Evolutionary conservation across 2,888 invertebrate genomes (phyloP).

Genomic region (Caenorhabditis sp.): DNA sequence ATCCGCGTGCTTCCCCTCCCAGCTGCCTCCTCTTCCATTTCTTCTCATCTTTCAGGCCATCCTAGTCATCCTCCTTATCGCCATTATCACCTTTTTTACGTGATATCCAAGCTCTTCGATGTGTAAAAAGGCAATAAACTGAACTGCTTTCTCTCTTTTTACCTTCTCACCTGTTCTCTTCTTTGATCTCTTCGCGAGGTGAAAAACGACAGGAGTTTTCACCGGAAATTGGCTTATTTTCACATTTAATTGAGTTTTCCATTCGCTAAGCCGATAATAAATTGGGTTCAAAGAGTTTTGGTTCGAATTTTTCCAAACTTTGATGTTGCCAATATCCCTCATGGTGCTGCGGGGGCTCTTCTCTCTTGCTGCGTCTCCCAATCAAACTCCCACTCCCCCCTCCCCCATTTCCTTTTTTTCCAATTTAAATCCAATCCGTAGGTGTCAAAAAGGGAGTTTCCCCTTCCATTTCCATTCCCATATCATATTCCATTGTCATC

Average conservation of each 20-base stretch:
- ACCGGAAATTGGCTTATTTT: too few species aligned
- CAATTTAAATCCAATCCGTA: too few species aligned
- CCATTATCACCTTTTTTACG: slow-evolving; percentile 25
- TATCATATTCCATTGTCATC: slow-evolving; percentile 18
- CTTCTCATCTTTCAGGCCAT: slow-evolving; percentile 14
- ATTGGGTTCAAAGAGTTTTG: too few species aligned
- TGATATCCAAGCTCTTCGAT: slow-evolving; percentile 6
- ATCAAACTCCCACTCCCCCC: too few species aligned
- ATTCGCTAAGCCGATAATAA: too few species aligned
- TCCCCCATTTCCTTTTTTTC: too few species aligned
- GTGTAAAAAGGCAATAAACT: slow-evolving; percentile 35
- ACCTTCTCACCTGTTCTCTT: slow-evolving; percentile 12
- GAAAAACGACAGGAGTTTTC: too few species aligned
- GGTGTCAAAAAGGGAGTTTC: neutral
- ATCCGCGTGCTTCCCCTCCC: slow-evolving; percentile 5
- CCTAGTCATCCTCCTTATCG: slow-evolving; percentile 17
- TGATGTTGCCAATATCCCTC: too few species aligned
- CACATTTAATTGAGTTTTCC: too few species aligned
- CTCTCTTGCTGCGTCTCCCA: too few species aligned
- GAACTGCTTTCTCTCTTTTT: slow-evolving; percentile 25
- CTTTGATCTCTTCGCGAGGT: neutral
- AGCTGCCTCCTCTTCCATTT: neutral
- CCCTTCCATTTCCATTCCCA: neutral
- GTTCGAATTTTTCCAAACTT: too few species aligned
- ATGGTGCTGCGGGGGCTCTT: too few species aligned